Base-by-base conservation (phyloP, 2,888 invertebrate species). In the Plebejus argus region DNA sequence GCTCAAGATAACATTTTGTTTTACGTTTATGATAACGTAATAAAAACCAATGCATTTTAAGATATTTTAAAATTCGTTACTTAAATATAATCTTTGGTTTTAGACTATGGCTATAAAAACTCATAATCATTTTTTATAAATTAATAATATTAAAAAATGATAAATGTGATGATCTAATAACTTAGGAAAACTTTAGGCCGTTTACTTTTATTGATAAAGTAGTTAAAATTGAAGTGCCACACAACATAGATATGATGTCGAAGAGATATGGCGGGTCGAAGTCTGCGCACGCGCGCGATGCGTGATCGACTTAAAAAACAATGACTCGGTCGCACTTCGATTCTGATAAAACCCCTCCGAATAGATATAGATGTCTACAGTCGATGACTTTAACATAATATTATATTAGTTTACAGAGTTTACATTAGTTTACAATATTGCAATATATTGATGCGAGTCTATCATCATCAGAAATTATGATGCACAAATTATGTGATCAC, bases 281-380 rank as follows among this genome's bases (percentile, higher is more conserved):
- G 80, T 78, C 80, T 78, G 78, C 76, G 79, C 66, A 82, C 81
- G 71, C 78, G 74, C 76, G 76, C 45, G 70, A 75, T 78, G 79
- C 82, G 82, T 82, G 82, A 80, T 80, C 78, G 6, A 58, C 76
- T 28, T 72, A n/a, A 75, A 79, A 78, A 81, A 79, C 75, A 80
- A 79, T 72, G 75, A 78, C 76, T 80, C 79, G 70, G 80, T 80
- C 79, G 76, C 78, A 28, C 76, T 79, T 76, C 78, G 79, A 81
- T 81, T 79, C 79, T 72, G 81, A 81, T 82, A 81, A 77, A 72
- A 76, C 18, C 61, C 33, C 76, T 76, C 66, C 76, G 49, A 76
- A 71, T 35, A 72, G 78, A 80, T 80, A 80, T 66, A 58, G 45
- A 75, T 35, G 76, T 66, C 58, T 49, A 20, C 39, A 58, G 39